Evolutionary conservation across 2,797 vertebrate genomes (phyloP), one percentile per base, ranked within the genome.

Genomic region (Mormyrus proboscirostris): DNA sequence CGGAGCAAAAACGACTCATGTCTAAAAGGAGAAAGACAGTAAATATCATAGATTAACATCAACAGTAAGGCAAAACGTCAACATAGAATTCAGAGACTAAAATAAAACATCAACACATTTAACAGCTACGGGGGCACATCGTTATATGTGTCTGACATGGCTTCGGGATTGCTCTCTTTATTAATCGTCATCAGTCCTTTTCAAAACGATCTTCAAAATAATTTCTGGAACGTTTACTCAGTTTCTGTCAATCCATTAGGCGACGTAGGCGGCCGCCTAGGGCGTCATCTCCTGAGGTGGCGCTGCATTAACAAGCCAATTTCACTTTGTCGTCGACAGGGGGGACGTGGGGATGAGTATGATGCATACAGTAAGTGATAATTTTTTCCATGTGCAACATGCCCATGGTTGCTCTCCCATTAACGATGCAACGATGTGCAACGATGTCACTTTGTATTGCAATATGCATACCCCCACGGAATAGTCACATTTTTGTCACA

Each of bases 1-100:
- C 96, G 29, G 97, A 97, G 94, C 96, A 96, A 92, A 97, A 96
- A 89, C 95, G 96, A 94, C 97, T 99, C 98, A 99, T 99, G 91
- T 97, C 97, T 95, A 85, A 90, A 91, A 33, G 55, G 22, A 89
- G 1, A 62, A 41, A 49, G 22, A 90, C 16, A 41, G 12, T 5
- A 10, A 41, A 44, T 62, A 19, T 79, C 85, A 22, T 10, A 22
- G 38, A 82, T 82, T 82, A 14, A 16, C 33, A 33, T 86, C 41
- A 14, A 44, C 53, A 22, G 44, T 53, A 22, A 53, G 19, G 7
- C n/a, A 73, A 41, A 14, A 86, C 4, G 16, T 69, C 14, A 41
- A 4, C 38, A 33, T 4, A 29, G 5, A 65, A 25, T 8, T 22
- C 16, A 12, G 1, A 47, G 38, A 44, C 14, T 7, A 44, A 57